Conservation (phyloP, 2,113 vertebrate species). For the Pangasianodon gigas region DNA sequence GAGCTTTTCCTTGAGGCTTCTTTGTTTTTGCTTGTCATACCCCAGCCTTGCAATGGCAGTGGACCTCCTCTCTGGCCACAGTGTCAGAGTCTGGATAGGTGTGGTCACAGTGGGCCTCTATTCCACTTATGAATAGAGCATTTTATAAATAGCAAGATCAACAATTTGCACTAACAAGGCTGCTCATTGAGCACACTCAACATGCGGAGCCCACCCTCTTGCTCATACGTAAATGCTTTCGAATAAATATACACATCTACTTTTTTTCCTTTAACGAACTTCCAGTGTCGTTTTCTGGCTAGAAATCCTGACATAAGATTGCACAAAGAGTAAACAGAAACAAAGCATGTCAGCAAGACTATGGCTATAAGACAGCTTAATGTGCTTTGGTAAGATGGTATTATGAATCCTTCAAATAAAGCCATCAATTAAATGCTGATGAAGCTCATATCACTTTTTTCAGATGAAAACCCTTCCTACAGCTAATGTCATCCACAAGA, state of each 20-base stretch:
- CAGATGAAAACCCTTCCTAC: neutral
- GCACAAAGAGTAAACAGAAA: neutral
- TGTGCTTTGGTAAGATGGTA: neutral
- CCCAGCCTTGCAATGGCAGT: conserved; percentile 8
- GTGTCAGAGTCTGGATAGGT: conserved; percentile 37
- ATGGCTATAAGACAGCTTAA: neutral
- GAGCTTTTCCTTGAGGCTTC: conserved; percentile 22
- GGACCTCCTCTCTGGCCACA: conserved; percentile 46
- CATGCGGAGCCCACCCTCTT: conserved; percentile 44
- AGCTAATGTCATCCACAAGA: neutral
- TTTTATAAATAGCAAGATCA: conserved; percentile 63
- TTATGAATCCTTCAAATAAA: neutral
- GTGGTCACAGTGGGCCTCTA: conserved; percentile 54
- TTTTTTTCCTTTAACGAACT: conserved; percentile 11
- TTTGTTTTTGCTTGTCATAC: conserved; percentile 17
- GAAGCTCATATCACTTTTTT: neutral
- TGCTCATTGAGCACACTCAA: conserved; percentile 45
- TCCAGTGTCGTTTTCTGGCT: neutral
- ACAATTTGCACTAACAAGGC: conserved; percentile 54
- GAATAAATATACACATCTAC: conserved; percentile 24
- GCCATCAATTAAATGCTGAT: neutral
- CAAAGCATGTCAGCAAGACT: neutral
- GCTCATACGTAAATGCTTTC: conserved; percentile 36
- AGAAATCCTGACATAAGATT: neutral
- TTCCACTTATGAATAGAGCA: conserved; percentile 63